phyloP scores from a whole-genome alignment of 2,113 vertebrate species.

The Myrmecobius fasciatus region DNA sequence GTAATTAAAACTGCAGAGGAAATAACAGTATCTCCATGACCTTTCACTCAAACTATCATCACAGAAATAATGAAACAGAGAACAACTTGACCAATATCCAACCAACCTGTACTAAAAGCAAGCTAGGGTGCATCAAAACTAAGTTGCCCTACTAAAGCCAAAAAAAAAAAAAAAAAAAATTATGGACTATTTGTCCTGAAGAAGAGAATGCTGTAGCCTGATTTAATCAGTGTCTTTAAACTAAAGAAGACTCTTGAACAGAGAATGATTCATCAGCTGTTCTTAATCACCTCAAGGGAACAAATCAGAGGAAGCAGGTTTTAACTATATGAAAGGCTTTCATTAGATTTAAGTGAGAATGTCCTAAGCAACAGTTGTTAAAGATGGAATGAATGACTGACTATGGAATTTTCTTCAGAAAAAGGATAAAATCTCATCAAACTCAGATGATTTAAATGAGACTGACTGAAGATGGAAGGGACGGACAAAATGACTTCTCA shows the following conservation, averaged over 20 bases:
- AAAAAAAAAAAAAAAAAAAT: neutral
- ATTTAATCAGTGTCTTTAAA: neutral
- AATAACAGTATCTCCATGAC: neutral
- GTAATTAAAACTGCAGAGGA: neutral
- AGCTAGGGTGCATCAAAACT: neutral
- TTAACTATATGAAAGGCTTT: slow-evolving; percentile 1
- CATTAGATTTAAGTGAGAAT: slow-evolving; percentile 1
- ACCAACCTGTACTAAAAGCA: neutral
- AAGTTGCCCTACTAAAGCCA: neutral
- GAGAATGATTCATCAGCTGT: slow-evolving; percentile 4
- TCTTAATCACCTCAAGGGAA: neutral
- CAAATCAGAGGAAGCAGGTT: neutral
- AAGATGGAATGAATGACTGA: neutral
- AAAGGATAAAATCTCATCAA: neutral
- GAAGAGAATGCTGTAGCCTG: neutral
- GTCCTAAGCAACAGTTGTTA: slow-evolving; percentile 39
- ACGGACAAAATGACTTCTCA: neutral
- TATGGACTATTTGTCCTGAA: neutral
- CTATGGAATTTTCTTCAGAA: slow-evolving; percentile 14
- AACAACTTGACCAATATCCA: neutral
- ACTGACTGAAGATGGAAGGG: neutral
- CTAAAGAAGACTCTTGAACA: neutral
- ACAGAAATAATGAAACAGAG: neutral
- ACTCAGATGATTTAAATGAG: neutral
- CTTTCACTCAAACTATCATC: neutral